Conservation (phyloP, 2,113 vertebrate genomes). For the Nothocercus julius region DNA sequence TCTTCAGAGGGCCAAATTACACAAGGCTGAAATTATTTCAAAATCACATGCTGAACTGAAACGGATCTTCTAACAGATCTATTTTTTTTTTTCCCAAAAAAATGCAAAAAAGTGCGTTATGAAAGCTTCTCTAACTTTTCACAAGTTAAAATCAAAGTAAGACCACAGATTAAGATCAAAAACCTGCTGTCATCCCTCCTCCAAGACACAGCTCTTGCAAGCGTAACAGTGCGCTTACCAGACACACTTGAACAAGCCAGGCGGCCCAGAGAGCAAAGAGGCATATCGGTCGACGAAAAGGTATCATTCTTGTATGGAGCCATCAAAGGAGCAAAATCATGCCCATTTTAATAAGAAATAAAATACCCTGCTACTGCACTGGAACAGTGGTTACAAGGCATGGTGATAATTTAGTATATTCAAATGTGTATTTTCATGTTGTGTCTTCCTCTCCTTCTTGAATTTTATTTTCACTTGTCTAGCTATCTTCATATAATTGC, state of each 20-base stretch:
- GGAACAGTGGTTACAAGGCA: background rate
- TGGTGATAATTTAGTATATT: background rate
- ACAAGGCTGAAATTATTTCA: background rate
- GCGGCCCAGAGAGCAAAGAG: background rate
- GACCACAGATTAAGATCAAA: background rate
- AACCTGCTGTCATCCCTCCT: background rate
- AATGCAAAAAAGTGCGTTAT: background rate
- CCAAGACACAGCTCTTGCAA: background rate
- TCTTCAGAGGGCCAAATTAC: fast-evolving
- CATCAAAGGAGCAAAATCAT: background rate
- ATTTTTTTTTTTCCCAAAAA: too few relatives aligned
- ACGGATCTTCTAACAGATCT: background rate
- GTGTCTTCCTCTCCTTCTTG: background rate
- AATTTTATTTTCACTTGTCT: background rate
- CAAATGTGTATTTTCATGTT: background rate
- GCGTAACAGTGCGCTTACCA: fast-evolving
- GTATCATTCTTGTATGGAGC: fast-evolving
- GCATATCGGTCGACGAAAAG: background rate
- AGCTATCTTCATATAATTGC: background rate
- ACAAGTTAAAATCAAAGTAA: background rate
- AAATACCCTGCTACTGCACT: background rate
- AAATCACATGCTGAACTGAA: background rate
- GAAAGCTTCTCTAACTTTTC: background rate
- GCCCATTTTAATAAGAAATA: background rate
- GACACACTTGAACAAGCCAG: background rate